Evolutionary conservation across 2,113 vertebrate species (phyloP).

Genomic region (Pseudolaguvia tuberculata): DNA sequence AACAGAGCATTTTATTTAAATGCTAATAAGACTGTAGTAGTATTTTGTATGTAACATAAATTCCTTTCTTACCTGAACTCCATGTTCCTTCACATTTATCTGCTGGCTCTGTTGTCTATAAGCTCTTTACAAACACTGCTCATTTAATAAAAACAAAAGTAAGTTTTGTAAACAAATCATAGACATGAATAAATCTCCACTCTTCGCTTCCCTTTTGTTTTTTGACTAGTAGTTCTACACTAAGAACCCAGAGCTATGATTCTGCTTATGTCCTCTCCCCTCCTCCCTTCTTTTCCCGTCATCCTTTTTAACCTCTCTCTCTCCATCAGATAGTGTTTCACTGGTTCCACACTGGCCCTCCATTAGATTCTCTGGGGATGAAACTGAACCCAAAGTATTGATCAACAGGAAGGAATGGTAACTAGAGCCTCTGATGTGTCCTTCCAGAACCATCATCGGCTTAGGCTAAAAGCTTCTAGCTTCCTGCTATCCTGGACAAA

Average conservation of each 20-base stretch:
- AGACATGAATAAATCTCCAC: not conserved
- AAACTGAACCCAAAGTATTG: slow-evolving; percentile 93
- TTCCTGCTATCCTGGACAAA: slow-evolving; percentile 7
- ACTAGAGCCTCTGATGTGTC: slow-evolving; percentile 78
- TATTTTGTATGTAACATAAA: not conserved
- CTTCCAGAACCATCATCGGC: slow-evolving; percentile 61
- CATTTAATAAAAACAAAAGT: not conserved
- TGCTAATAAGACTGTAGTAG: not conserved
- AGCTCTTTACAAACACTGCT: not conserved
- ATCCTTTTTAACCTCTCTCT: slow-evolving; percentile 42
- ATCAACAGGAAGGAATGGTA: slow-evolving; percentile 87
- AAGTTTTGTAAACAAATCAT: not conserved
- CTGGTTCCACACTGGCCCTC: slow-evolving; percentile 84
- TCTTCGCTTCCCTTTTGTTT: not conserved
- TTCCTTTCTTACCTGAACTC: slow-evolving; percentile 9
- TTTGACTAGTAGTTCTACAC: slow-evolving; percentile 3
- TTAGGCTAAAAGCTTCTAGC: slow-evolving; percentile 43
- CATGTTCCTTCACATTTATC: not conserved
- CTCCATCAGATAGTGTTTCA: slow-evolving; percentile 92
- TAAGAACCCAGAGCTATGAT: not conserved
- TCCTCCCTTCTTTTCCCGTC: slow-evolving; percentile 35
- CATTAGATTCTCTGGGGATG: slow-evolving; percentile 93
- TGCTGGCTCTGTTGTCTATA: not conserved
- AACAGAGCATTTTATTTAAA: too few relatives aligned
- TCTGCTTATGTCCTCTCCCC: not conserved